Base-by-base conservation (phyloP, 2,888 invertebrate genomes). In the Melieria omissa region DNA sequence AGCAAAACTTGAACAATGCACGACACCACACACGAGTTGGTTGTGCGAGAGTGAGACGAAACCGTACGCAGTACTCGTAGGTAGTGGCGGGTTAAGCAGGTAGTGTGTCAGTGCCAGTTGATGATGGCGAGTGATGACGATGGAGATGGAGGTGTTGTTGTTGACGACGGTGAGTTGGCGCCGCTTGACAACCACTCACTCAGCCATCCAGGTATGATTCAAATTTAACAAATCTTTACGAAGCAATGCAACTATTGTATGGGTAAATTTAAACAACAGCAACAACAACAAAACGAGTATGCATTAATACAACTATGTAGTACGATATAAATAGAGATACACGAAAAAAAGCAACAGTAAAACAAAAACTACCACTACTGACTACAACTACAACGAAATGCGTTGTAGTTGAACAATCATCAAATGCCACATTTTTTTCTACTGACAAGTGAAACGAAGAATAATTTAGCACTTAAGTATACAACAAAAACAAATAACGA, bases 151-250 rank as follows among this genome's bases (percentile, higher is more conserved):
- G 29, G 29, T 29, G 29, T 29, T 29, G 29, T 29, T 29, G 29
- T 29, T 29, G 29, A 29, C 29, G 2, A 29, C 29, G 29, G 29
- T 29, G 29, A 3, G 29, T 29, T 2, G 29, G 29, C 29, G 29
- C 29, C 29, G 29, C 29, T 3, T 29, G 29, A 2, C 16, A 69
- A 71, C 46, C 52, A 74, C 75, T 73, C 73, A 74, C 75, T 75
- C 68, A 74, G 74, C 77, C 78, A 77, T 77, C 77, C 77, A 76
- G 77, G 78, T 77, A 76, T 73, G 74, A 77, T 71, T 68, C 73
- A 67, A 66, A 55, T 68, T 65, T 52, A n/a, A 41, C 58, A 52
- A 57, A 57, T 4, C 29, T 29, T 29, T 29, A 66, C 10, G 3
- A 67, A 49, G 44, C 5, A 60, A 55, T 57, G 45, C 61, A 71